Evolutionary conservation across 2,797 vertebrate species (phyloP).

Genomic region (Glossophaga mutica): DNA sequence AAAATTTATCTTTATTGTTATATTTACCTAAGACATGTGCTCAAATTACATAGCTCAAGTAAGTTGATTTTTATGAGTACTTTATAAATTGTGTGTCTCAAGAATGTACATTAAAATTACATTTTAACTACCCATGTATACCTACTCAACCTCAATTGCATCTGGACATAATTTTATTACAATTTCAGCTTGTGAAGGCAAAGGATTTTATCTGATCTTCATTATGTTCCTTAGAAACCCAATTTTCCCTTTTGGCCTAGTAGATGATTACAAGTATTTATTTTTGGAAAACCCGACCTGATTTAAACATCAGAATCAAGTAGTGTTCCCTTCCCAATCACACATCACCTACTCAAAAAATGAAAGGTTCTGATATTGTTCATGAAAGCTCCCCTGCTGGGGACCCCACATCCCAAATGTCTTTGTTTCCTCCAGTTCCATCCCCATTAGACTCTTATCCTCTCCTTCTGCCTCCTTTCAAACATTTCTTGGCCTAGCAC

Average conservation of each 20-base stretch:
- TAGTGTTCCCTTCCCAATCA: neutral
- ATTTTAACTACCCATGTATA: neutral
- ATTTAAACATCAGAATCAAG: neutral
- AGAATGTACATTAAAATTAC: neutral
- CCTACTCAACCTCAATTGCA: neutral
- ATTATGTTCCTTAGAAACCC: neutral
- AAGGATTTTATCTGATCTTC: neutral
- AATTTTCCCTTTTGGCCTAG: neutral
- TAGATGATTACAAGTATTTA: neutral
- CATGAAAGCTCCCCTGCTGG: neutral
- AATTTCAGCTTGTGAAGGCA: neutral
- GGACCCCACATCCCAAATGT: neutral
- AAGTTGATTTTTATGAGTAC: neutral
- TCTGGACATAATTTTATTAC: neutral
- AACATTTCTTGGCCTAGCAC: no score
- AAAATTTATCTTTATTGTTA: neutral
- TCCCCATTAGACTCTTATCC: neutral
- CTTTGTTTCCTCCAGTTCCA: neutral
- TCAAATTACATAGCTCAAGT: neutral
- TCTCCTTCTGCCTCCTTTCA: neutral
- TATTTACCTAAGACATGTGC: neutral
- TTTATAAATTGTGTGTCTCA: neutral
- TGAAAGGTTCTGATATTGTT: neutral
- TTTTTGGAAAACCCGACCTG: neutral
- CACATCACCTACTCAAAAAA: neutral